phyloP scores from a whole-genome alignment of 1,140 invertebrate genomes.

The Papilio glaucus region DNA sequence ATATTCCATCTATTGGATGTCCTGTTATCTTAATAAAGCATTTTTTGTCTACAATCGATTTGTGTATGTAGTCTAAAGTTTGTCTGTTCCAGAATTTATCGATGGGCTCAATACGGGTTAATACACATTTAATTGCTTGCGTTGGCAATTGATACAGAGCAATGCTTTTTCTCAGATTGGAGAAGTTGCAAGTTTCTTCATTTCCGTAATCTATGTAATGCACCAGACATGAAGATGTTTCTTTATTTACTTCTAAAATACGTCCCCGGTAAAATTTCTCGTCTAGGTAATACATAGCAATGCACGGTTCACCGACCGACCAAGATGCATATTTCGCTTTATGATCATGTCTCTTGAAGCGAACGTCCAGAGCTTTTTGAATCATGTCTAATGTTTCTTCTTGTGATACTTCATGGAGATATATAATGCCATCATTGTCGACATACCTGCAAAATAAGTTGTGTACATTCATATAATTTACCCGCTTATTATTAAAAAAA shows the following conservation, averaged over 20 bases:
- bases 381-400: slow-evolving; percentile 80
- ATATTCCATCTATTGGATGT: slow-evolving; percentile 51
- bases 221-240: slow-evolving; percentile 75
- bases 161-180: slow-evolving; percentile 84
- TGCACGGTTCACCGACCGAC: slow-evolving; percentile 85
- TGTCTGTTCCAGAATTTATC: slow-evolving; percentile 62
- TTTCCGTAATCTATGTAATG: slow-evolving; percentile 88
- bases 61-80: slow-evolving; percentile 73
- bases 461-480: not conserved
- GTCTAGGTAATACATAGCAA: slow-evolving; percentile 85
- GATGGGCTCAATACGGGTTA: slow-evolving; percentile 77
- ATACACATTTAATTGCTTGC: slow-evolving; percentile 78
- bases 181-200: slow-evolving; percentile 78
- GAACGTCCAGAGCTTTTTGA: slow-evolving; percentile 76
- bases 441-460: slow-evolving; percentile 81
- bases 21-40: slow-evolving; percentile 63
- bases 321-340: slow-evolving; percentile 80
- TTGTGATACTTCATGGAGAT: slow-evolving; percentile 81
- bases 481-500: too few relatives aligned
- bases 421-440: slow-evolving; percentile 83
- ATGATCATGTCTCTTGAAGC: slow-evolving; percentile 75
- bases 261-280: slow-evolving; percentile 86
- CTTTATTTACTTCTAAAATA: slow-evolving; percentile 74
- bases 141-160: slow-evolving; percentile 85
- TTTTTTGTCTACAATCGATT: slow-evolving; percentile 71